A percentile compares a stretch with the other conserved stretches of the same genome.
Evolutionary conservation across 2,888 invertebrate species (phyloP).

Genomic region (Cybosia mesomella): DNA sequence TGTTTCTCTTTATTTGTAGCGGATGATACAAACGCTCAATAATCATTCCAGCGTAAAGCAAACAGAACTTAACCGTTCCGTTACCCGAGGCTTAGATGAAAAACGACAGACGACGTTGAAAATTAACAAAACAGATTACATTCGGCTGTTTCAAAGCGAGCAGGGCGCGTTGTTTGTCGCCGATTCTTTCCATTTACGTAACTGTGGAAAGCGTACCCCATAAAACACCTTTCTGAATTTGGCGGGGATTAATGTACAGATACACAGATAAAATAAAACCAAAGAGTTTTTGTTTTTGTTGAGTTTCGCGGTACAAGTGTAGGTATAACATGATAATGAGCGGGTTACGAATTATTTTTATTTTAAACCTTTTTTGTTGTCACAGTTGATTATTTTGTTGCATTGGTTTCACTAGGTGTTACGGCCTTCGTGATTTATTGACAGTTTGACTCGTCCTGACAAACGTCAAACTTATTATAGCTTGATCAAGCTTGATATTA

Average conservation of each 20-base stretch:
- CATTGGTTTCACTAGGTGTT: neutral
- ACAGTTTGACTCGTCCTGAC: neutral
- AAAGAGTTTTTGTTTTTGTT: conserved; percentile 32
- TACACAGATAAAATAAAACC: conserved; percentile 46
- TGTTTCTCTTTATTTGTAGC: conserved; percentile 37
- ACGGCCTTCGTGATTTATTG: neutral
- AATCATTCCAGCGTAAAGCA: conserved; percentile 59
- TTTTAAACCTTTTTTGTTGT: conserved; percentile 7
- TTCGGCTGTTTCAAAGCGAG: conserved; percentile 73
- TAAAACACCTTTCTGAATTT: conserved; percentile 51
- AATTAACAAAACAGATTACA: conserved; percentile 86
- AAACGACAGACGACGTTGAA: conserved; percentile 74
- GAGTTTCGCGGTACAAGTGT: conserved; percentile 19
- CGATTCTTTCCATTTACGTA: conserved; percentile 79
- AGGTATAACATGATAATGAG: conserved; percentile 21
- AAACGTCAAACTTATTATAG: neutral
- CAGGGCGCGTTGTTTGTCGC: conserved; percentile 71
- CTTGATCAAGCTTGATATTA: too few relatives aligned
- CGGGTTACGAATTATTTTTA: conserved; percentile 21
- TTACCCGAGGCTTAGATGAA: conserved; percentile 62
- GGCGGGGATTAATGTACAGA: conserved; percentile 47
- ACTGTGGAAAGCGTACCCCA: conserved; percentile 56
- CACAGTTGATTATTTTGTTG: conserved; percentile 4
- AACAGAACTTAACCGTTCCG: conserved; percentile 66
- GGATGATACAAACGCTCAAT: conserved; percentile 56